Evolutionary conservation across 2,888 invertebrate species (phyloP).

Genomic region (Nebria brevicollis): DNA sequence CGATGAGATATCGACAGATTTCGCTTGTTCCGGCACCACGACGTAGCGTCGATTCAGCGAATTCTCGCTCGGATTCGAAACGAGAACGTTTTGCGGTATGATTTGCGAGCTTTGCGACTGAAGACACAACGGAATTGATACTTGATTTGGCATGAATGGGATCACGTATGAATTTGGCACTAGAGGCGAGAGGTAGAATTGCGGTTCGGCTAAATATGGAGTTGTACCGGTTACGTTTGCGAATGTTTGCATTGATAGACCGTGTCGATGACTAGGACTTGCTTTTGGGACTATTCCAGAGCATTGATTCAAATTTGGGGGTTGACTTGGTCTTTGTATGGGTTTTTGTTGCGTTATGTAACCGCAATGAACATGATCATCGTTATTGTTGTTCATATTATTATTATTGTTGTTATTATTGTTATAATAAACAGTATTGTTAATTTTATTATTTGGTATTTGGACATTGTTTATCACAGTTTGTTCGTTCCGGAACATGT

Average conservation of each 20-base stretch:
- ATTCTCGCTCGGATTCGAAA: neutral
- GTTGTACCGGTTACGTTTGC: neutral
- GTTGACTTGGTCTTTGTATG: neutral
- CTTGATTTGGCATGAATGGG: constrained; percentile 3
- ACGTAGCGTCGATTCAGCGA: neutral
- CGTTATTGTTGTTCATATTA: neutral
- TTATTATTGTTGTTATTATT: neutral
- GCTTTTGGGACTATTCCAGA: too few species aligned
- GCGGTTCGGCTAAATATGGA: neutral
- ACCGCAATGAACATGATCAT: neutral
- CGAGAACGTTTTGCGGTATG: constrained; percentile 49
- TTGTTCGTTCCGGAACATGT: too few species aligned
- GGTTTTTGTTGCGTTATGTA: neutral
- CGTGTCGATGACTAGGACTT: neutral
- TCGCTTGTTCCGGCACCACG: constrained; percentile 49
- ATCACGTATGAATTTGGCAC: constrained; percentile 2
- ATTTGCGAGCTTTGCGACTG: constrained; percentile 54
- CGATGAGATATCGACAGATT: constrained; percentile 60
- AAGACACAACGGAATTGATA: neutral
- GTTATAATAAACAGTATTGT: too few species aligned
- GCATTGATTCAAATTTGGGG: neutral
- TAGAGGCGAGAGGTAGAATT: neutral
- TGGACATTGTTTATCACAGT: too few species aligned
- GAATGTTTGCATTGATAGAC: constrained; percentile 7
- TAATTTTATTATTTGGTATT: too few species aligned